phyloP scores from a whole-genome alignment of 1,140 invertebrate species.

The Neotoxoptera formosana region DNA sequence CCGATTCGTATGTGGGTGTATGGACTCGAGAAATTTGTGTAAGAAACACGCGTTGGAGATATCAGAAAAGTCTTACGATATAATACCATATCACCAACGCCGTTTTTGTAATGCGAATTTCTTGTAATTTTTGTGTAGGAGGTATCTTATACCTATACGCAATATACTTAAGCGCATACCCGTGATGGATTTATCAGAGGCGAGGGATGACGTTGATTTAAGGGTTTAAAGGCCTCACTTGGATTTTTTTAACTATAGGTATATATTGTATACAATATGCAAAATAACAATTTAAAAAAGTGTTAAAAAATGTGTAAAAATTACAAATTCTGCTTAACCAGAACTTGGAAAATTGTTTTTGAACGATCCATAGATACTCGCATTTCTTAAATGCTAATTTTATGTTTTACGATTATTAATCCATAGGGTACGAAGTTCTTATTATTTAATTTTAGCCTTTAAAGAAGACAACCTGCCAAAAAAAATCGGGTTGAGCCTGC shows the following conservation, averaged over 20 bases:
- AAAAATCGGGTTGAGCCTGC: no score
- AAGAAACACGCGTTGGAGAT: neutral
- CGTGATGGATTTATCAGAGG: neutral
- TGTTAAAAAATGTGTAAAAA: neutral
- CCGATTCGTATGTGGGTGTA: neutral
- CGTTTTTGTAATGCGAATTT: neutral
- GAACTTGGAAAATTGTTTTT: neutral
- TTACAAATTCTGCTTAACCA: neutral
- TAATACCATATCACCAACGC: no score
- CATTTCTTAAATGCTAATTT: no score
- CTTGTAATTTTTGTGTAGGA: neutral
- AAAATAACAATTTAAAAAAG: neutral
- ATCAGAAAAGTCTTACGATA: neutral
- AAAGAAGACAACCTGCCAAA: no score
- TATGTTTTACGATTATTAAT: no score
- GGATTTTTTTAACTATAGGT: neutral
- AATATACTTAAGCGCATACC: neutral
- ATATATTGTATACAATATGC: neutral
- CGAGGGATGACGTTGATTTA: neutral
- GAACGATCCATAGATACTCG: neutral
- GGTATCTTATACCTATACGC: neutral
- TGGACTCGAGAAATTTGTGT: neutral
- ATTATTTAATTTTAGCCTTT: no score
- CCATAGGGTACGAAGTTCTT: no score
- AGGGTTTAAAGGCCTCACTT: neutral